These are phyloP conservation scores for Chelon auratus DNA, from an alignment of 2,797 vertebrate species.

Conservation along the genomic window DNA sequence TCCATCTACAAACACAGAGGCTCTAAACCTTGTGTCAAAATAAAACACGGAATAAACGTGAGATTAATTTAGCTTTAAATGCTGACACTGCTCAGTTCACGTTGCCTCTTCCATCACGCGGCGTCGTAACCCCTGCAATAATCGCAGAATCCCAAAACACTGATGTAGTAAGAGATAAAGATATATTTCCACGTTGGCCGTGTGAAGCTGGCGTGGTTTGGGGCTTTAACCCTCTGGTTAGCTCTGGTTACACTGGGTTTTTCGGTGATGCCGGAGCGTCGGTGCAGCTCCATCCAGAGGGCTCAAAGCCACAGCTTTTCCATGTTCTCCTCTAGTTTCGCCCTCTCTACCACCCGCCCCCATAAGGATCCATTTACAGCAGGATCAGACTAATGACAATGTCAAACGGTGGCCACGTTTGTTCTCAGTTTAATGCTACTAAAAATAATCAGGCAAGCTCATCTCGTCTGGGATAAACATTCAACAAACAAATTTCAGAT, in stretches of 20 bases:
- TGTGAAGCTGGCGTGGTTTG: conserved; percentile 29
- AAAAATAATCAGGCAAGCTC: conserved; percentile 31
- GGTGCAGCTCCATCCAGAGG: conserved; percentile 75
- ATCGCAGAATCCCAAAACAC: conserved; percentile 12
- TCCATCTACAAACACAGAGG: conserved; percentile 54
- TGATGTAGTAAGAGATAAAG: conserved; percentile 33
- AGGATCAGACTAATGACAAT: conserved; percentile 16
- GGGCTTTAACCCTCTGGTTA: conserved; percentile 22
- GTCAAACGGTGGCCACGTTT: conserved; percentile 31
- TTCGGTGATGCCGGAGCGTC: conserved; percentile 24
- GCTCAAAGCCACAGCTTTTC: conserved; percentile 33
- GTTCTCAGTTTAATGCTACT: conserved; percentile 22
- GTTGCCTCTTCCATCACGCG: conserved; percentile 20
- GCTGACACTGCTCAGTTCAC: conserved; percentile 13
- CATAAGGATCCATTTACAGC: conserved; percentile 30
- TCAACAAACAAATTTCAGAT: not conserved
- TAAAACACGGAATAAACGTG: conserved; percentile 12
- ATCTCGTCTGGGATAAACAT: not conserved
- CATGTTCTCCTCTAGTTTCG: conserved; percentile 11
- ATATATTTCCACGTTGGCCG: conserved; percentile 9
- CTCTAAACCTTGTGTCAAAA: conserved; percentile 25
- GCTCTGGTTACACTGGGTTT: conserved; percentile 26
- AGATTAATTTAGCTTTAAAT: conserved; percentile 31
- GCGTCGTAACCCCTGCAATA: not conserved
- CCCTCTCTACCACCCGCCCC: conserved; percentile 20